Evolutionary conservation across 2,888 invertebrate genomes (phyloP).

Genomic region (Fabriciana adippe): DNA sequence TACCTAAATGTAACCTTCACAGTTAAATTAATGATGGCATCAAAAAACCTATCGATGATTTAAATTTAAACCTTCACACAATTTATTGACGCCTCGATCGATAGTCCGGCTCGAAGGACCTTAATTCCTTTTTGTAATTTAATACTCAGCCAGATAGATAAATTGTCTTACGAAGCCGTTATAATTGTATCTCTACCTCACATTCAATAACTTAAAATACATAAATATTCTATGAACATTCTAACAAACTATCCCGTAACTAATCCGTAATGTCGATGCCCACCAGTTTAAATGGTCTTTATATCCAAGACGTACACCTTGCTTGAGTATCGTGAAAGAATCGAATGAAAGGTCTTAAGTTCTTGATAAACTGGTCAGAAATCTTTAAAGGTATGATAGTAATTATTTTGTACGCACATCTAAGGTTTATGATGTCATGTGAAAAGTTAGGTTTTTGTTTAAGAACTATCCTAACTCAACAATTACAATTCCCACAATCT

Average conservation of each 20-base stretch:
- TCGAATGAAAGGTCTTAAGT: conserved; percentile 32
- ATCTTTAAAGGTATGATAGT: conserved; percentile 62
- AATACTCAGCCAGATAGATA: conserved; percentile 19
- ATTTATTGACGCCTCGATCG: conserved; percentile 9
- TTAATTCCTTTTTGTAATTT: conserved; percentile 8
- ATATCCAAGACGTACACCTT: conserved; percentile 33
- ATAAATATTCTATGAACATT: conserved; percentile 50
- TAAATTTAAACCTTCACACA: not conserved
- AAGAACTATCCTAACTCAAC: not conserved
- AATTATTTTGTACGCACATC: conserved; percentile 62
- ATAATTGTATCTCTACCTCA: conserved; percentile 32
- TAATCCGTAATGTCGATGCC: conserved; percentile 61
- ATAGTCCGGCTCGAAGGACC: conserved; percentile 28
- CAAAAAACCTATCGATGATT: conserved; percentile 14
- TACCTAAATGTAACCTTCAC: conserved; percentile 23
- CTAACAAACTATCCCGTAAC: conserved; percentile 55
- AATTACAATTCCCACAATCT: not conserved
- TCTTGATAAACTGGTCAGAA: conserved; percentile 44
- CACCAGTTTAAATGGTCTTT: conserved; percentile 48
- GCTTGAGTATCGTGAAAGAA: conserved; percentile 13
- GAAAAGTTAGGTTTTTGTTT: conserved; percentile 21
- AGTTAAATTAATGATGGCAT: conserved; percentile 21
- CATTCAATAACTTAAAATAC: conserved; percentile 32
- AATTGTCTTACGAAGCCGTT: conserved; percentile 21
- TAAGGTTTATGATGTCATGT: conserved; percentile 68